A percentile compares a stretch with the other conserved stretches of the same genome.
Conservation (phyloP, 2,888 invertebrate species). For the Glomeris marginata region DNA sequence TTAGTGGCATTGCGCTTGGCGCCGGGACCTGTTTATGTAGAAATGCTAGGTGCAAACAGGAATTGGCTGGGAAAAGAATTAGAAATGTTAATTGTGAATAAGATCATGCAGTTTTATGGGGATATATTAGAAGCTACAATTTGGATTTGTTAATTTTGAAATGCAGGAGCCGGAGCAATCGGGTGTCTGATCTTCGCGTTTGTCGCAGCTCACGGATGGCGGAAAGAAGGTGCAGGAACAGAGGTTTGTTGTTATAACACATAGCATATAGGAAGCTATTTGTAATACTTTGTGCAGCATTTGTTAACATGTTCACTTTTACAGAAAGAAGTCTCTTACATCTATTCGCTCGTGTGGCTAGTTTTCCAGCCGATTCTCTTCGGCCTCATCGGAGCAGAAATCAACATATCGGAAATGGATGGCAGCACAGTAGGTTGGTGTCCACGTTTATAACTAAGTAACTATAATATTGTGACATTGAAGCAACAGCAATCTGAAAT, state of each 20-base stretch:
- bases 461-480: not conserved
- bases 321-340: slow-evolving; percentile 9
- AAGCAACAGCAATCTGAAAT: slow-evolving; percentile 16
- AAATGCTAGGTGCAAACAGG: too few relatives aligned
- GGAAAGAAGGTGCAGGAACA: slow-evolving; percentile 14
- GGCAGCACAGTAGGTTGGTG: slow-evolving; percentile 22
- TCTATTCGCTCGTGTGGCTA: slow-evolving; percentile 25
- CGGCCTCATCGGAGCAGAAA: slow-evolving; percentile 33
- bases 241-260: too few relatives aligned
- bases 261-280: too few relatives aligned
- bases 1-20: too few relatives aligned
- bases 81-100: too few relatives aligned
- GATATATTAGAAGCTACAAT: too few relatives aligned
- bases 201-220: slow-evolving; percentile 31
- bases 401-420: slow-evolving; percentile 25
- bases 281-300: too few relatives aligned
- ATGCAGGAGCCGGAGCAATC: slow-evolving; percentile 30
- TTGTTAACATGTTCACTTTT: not conserved
- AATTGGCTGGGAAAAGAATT: too few relatives aligned
- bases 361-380: slow-evolving; percentile 33
- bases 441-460: not conserved
- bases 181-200: slow-evolving; percentile 31
- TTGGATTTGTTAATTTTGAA: too few relatives aligned
- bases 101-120: too few relatives aligned
- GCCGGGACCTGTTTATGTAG: too few relatives aligned